A percentile compares a stretch with the other conserved stretches of the same genome.
Conservation (phyloP, 2,797 vertebrate genomes). For the Sebastes iracundus region DNA sequence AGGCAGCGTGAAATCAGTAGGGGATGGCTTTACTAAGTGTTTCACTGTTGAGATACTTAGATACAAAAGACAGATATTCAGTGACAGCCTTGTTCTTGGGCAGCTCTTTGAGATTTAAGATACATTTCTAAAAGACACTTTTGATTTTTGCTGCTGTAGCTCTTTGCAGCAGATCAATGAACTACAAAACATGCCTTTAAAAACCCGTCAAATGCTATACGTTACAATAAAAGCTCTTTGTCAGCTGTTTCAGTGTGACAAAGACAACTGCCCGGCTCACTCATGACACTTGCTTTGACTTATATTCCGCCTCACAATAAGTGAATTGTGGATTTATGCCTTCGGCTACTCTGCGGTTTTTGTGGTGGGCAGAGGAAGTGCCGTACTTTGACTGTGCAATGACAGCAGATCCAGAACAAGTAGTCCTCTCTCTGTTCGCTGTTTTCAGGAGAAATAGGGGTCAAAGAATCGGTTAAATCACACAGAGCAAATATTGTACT, state of each 20-base stretch:
- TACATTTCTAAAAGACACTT: not conserved
- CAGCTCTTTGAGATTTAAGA: not conserved
- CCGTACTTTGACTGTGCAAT: slow-evolving; percentile 6
- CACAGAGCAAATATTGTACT: slow-evolving; percentile 19
- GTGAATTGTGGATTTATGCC: slow-evolving; percentile 37
- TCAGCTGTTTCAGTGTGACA: slow-evolving; percentile 30
- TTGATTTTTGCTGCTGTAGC: not conserved
- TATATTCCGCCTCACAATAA: slow-evolving; percentile 22
- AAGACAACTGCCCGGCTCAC: slow-evolving; percentile 6
- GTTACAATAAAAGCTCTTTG: slow-evolving; percentile 22
- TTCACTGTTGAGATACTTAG: not conserved
- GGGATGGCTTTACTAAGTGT: not conserved
- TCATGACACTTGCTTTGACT: slow-evolving; percentile 19
- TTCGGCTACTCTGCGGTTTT: slow-evolving; percentile 16
- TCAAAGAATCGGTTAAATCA: slow-evolving; percentile 23
- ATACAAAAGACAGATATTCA: not conserved
- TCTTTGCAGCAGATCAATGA: not conserved
- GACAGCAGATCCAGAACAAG: slow-evolving; percentile 39
- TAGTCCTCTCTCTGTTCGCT: slow-evolving; percentile 21
- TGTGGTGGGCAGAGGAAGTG: slow-evolving; percentile 45
- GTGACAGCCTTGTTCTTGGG: not conserved
- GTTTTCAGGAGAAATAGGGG: slow-evolving; percentile 16
- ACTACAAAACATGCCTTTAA: not conserved
- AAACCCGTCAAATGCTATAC: not conserved
- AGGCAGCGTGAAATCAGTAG: not conserved